A percentile compares a stretch with the other conserved stretches of the same genome.
Conservation (phyloP, 2,113 vertebrate species). For the Fregetta grallaria region DNA sequence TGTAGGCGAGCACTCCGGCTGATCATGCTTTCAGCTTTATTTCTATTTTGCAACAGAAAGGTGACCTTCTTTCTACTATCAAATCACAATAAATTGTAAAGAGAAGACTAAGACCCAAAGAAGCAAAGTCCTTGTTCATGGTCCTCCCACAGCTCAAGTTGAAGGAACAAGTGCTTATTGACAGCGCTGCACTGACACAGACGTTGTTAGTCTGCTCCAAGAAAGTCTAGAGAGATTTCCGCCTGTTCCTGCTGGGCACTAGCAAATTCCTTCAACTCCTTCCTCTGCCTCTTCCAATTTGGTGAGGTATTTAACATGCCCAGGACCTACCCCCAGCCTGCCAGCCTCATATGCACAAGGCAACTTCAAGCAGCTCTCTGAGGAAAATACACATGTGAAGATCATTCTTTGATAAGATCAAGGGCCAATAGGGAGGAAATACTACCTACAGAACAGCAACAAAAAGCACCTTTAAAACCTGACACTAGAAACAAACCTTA, state of each 20-base stretch:
- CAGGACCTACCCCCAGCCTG: background rate
- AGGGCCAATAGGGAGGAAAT: background rate
- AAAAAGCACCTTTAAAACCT: background rate
- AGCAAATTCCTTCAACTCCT: background rate
- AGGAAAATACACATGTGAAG: background rate
- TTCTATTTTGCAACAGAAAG: background rate
- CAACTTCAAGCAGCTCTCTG: background rate
- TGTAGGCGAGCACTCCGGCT: background rate
- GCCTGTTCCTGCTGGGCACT: background rate
- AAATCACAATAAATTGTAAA: background rate
- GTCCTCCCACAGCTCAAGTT: background rate
- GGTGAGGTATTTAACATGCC: background rate
- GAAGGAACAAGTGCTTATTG: background rate
- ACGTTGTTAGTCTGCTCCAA: background rate
- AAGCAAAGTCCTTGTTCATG: background rate
- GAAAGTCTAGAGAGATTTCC: background rate
- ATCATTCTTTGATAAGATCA: background rate
- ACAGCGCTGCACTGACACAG: background rate
- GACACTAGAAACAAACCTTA: conserved; percentile 43
- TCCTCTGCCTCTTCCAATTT: background rate
- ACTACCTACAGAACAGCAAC: background rate
- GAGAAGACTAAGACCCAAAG: background rate
- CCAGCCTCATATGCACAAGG: background rate
- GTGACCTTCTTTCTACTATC: background rate
- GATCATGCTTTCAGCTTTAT: background rate